Conservation (phyloP, 2,888 invertebrate genomes). For the Heliconius cydno region DNA sequence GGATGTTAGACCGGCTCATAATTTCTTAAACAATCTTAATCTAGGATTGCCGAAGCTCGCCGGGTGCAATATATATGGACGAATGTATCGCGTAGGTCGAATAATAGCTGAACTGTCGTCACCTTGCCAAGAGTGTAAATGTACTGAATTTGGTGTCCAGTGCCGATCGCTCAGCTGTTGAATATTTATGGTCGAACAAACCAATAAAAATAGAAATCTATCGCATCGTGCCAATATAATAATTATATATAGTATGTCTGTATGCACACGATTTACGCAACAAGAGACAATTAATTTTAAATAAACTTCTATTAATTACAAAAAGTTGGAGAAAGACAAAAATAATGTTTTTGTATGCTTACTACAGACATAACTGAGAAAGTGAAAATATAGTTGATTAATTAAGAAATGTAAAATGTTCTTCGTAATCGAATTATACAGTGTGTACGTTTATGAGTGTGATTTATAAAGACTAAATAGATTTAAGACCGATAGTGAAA, state of each 20-base stretch:
- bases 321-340: not conserved
- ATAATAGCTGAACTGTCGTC: constrained; percentile 92
- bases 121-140: constrained; percentile 92
- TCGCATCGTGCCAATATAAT: not conserved
- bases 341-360: not conserved
- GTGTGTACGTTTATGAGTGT: constrained; percentile 43
- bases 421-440: not conserved
- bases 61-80: constrained; percentile 95
- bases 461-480: constrained; percentile 44
- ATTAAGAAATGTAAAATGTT: not conserved
- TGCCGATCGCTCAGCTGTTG: constrained; percentile 87
- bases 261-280: not conserved
- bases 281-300: not conserved
- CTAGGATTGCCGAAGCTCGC: constrained; percentile 89
- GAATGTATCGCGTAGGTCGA: constrained; percentile 92
- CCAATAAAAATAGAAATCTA: constrained; percentile 36
- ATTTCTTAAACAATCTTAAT: constrained; percentile 57
- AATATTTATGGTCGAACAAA: constrained; percentile 27
- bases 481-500: constrained; percentile 33
- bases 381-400: not conserved
- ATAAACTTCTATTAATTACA: not conserved
- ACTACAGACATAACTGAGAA: not conserved
- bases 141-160: constrained; percentile 93
- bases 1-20: constrained; percentile 53
- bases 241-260: constrained; percentile 7